Evolutionary conservation across 2,888 invertebrate genomes (phyloP), one percentile per base, ranked within the genome.

Genomic region (Agriopis leucophaearia): DNA sequence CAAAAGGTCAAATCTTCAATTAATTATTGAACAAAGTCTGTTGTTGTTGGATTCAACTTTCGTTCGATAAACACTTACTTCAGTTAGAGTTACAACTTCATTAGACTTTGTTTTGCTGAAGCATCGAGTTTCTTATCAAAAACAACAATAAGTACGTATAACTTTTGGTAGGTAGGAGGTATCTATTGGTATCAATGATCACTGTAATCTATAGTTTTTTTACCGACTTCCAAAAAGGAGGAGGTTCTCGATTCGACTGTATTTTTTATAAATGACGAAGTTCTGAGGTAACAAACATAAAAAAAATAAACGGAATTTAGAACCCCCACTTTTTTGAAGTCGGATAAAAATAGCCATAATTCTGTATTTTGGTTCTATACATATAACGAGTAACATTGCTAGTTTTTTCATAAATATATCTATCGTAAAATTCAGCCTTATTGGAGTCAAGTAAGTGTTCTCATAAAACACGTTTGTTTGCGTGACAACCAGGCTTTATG

Each of bases 391-490:
- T 40, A 54, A 55, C 18, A 16, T 4, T 6, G 16, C 36, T 47
- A 15, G 47, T 36, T 44, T 47, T 59, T 47, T 36, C 15, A 36
- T 18, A 59, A 48, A 48, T 15, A 27, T n/a, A 7, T 9, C 48
- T 38, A 27, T 42, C 40, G 51, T 16, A 42, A 3, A 27, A 27
- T 27, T 27, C 15, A 15, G n/a, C 50, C 64, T 64, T 64, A 52
- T 64, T 57, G 57, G 50, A n/a, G 48, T 40, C 50, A 64, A 57
- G 44, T 57, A 64, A 44, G 57, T 56, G 54, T 55, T 50, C 55
- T 51, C 38, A 56, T 64, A 57, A 64, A 57, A 64, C 64, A 64
- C 64, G 50, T 51, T 57, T 64, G 47, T 59, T 59, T 45, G 57
- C 57, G 64, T 64, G 64, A 64, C 64, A 45, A n/a, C 50, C 48